phyloP scores from a whole-genome alignment of 64 coral and sea anemone genomes.

The Anthopleura sola region DNA sequence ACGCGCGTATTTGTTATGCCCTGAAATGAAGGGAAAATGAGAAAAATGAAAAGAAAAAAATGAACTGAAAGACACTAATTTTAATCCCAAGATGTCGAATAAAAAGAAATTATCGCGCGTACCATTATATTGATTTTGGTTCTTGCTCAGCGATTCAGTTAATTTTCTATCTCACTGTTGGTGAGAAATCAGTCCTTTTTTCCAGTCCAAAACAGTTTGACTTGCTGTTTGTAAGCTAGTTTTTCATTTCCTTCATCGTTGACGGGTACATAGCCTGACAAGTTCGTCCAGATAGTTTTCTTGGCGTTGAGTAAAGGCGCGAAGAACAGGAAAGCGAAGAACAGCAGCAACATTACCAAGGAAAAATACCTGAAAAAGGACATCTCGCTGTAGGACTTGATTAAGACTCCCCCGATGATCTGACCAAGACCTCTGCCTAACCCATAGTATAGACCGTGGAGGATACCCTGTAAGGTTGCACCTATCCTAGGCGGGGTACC shows the following conservation, averaged over 20 bases:
- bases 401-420: constrained; percentile 72
- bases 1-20: no score
- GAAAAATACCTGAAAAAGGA: constrained; percentile 79
- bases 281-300: constrained; percentile 70
- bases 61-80: no score
- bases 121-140: neutral
- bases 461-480: constrained; percentile 90
- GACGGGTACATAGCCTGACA: constrained; percentile 55
- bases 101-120: neutral
- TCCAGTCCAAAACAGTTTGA: constrained; percentile 4
- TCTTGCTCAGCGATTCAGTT: no score
- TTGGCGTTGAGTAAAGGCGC: constrained; percentile 32
- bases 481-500: constrained; percentile 82
- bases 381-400: constrained; percentile 46
- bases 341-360: constrained; percentile 55
- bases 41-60: no score
- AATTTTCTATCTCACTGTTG: neutral
- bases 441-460: constrained; percentile 80
- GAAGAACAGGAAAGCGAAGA: constrained; percentile 46
- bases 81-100: no score
- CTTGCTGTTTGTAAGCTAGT: neutral
- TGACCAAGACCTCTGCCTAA: constrained; percentile 85
- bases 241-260: neutral
- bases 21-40: no score
- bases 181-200: constrained; percentile 10